Conservation (phyloP, 2,888 invertebrate species). For the Pseudanteris insignis region DNA sequence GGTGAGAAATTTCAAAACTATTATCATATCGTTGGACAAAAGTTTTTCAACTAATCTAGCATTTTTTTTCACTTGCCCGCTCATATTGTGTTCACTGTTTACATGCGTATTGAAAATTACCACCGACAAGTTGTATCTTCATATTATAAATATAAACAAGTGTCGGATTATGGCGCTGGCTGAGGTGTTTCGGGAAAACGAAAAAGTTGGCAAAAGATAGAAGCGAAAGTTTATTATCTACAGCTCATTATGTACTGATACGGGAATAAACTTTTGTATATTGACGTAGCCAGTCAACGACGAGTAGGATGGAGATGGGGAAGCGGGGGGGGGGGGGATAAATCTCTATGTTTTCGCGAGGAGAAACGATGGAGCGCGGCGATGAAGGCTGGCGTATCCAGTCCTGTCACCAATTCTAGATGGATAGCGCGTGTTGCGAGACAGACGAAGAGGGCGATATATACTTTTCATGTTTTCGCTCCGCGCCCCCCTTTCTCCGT, state of each 20-base stretch:
- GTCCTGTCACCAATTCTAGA: no score
- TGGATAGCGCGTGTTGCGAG: no score
- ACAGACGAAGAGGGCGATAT: no score
- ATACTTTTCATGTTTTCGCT: no score
- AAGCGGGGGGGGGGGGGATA: conserved; percentile 20
- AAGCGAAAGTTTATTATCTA: conserved; percentile 46
- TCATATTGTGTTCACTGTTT: conserved; percentile 29
- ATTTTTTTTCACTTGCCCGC: conserved; percentile 40
- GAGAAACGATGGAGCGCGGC: no score
- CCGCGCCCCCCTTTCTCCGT: no score
- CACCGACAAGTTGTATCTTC: conserved; percentile 39
- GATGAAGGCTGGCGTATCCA: no score
- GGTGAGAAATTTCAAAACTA: conserved; percentile 20
- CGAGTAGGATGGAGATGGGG: conserved; percentile 25
- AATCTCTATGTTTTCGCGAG: no score
- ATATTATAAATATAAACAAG: conserved; percentile 46
- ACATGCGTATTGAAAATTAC: conserved; percentile 41
- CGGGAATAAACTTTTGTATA: conserved; percentile 47
- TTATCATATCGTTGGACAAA: conserved; percentile 24
- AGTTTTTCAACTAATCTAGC: conserved; percentile 42
- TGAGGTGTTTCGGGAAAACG: conserved; percentile 40
- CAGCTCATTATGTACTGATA: conserved; percentile 46
- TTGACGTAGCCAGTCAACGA: conserved; percentile 46
- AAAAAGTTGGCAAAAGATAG: conserved; percentile 46
- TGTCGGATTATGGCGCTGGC: conserved; percentile 33